phyloP scores from a whole-genome alignment of 2,797 vertebrate species.

The Amniataba percoides region DNA sequence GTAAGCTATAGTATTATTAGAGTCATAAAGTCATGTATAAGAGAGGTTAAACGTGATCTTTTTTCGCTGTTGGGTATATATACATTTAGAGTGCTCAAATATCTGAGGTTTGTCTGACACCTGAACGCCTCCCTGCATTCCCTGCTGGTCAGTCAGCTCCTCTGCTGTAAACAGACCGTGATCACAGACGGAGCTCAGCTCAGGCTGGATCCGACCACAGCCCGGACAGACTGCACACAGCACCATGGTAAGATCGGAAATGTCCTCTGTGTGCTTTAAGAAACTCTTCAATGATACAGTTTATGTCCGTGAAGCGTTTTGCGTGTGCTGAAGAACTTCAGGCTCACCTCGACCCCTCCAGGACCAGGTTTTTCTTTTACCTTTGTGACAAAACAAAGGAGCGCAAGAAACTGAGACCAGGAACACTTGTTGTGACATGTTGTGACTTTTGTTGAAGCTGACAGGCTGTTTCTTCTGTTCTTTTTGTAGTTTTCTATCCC shows the following conservation, averaged over 20 bases:
- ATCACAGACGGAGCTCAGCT: conserved; percentile 21
- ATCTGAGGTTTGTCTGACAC: conserved; percentile 17
- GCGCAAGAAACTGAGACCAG: conserved; percentile 3
- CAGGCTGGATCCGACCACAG: conserved; percentile 44
- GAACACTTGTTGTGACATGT: background rate
- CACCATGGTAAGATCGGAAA: conserved; percentile 45
- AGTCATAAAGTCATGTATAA: accelerated
- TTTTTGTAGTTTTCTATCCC: background rate
- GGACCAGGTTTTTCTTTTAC: conserved; percentile 38
- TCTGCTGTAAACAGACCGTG: conserved; percentile 54
- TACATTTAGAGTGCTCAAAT: accelerated
- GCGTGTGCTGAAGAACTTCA: background rate
- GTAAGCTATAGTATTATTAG: accelerated
- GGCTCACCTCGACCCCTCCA: conserved; percentile 1
- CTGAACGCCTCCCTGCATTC: conserved; percentile 42
- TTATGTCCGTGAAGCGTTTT: background rate
- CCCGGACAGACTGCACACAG: background rate
- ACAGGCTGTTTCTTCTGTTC: background rate
- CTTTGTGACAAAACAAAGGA: conserved; percentile 41
- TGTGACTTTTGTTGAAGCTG: conserved; percentile 3
- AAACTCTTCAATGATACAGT: background rate
- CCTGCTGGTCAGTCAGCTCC: conserved; percentile 39
- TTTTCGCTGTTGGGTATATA: background rate
- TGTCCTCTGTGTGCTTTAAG: background rate
- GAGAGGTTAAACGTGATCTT: background rate